Evolutionary conservation across 1,140 invertebrate genomes (phyloP).

Genomic region (Zaprionus taronus): DNA sequence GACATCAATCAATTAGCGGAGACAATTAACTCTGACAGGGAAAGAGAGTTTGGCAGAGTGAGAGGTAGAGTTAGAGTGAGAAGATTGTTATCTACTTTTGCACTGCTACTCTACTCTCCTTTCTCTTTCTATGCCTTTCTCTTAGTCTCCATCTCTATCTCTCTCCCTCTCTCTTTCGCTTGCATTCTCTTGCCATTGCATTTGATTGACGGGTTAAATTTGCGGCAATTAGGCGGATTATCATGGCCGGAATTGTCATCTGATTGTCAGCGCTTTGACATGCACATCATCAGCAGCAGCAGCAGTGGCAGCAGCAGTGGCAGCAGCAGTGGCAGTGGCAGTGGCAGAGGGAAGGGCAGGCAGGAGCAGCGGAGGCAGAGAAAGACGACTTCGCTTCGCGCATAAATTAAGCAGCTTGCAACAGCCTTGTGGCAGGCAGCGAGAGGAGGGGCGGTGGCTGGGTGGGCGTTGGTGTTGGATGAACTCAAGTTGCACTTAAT

Average conservation of each 20-base stretch:
- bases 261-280: slow-evolving; percentile 71
- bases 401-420: slow-evolving; percentile 73
- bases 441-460: not conserved
- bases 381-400: slow-evolving; percentile 14
- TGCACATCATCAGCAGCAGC: slow-evolving; percentile 45
- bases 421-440: slow-evolving; percentile 8
- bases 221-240: slow-evolving; percentile 37
- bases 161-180: not conserved
- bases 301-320: not conserved
- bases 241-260: slow-evolving; percentile 43
- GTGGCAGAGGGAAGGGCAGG: not conserved
- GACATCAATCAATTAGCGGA: slow-evolving; percentile 3
- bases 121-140: not conserved
- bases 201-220: slow-evolving; percentile 21
- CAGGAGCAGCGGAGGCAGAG: not conserved
- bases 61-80: not conserved
- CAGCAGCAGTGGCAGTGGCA: slow-evolving; percentile 12
- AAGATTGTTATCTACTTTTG: not conserved
- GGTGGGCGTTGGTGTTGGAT: slow-evolving; percentile 14
- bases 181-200: not conserved
- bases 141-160: not conserved
- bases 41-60: not conserved
- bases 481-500: slow-evolving; percentile 77
- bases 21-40: not conserved
- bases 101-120: not conserved